Percentiles rank a stretch among this genome's conserved stretches.
phyloP scores from a whole-genome alignment of 2,113 vertebrate species.

The Agelaius tricolor region DNA sequence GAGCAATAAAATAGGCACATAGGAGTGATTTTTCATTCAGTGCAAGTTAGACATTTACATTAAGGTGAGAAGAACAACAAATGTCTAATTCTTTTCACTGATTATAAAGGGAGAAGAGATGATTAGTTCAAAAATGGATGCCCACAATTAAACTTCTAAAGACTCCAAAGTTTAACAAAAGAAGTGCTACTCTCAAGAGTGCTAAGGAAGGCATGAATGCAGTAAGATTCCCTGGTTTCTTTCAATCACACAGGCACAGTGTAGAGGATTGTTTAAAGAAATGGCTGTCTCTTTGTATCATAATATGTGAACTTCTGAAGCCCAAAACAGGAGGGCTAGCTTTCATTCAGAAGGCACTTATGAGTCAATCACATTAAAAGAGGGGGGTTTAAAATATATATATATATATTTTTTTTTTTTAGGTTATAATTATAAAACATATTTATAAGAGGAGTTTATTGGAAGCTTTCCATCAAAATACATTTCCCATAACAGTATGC shows the following conservation, averaged over 20 bases:
- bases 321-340: background rate
- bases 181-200: background rate
- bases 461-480: background rate
- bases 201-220: background rate
- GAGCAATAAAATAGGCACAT: background rate
- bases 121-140: background rate
- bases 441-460: background rate
- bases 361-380: background rate
- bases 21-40: background rate
- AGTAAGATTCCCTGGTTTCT: background rate
- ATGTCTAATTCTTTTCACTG: background rate
- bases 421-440: background rate
- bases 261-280: background rate
- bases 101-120: background rate
- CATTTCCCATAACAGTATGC: background rate
- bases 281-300: background rate
- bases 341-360: background rate
- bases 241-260: background rate
- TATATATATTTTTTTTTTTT: background rate
- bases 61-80: background rate
- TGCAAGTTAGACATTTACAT: background rate
- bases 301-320: background rate
- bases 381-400: rapidly evolving
- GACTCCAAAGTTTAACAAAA: background rate
- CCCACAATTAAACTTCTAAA: background rate